Base-by-base conservation (phyloP, 2,797 vertebrate genomes). In the Apogon hyalosoma region DNA sequence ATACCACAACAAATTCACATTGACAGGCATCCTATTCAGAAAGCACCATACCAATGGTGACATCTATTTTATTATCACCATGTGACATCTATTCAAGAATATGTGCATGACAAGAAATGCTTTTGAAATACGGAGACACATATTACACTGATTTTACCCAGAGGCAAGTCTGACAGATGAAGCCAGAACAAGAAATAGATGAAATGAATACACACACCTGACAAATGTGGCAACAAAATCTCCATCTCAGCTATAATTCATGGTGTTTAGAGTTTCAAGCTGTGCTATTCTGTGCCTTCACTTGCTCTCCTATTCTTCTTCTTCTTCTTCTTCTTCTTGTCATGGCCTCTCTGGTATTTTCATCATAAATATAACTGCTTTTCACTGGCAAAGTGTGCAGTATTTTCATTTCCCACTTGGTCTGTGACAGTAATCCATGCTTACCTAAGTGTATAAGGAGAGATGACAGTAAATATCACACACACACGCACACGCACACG, bases 341-440 rank as follows among this genome's bases (percentile, higher is more conserved):
- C 31, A 8, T 33, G 31, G 7, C 31, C 31, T 33, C 31, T 33
- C 3, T 18, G 10, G 0, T 9, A 45, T 61, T 49, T 48, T 46
- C 14, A 51, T 51, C 57, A 43, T 51, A 33, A 69, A 68, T 43
- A 42, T 47, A 43, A 41, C 48, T 41, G 13, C 13, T 63, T 2
- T 8, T 50, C 28, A 43, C 3, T 28, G 52, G 56, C 31, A 55
- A 47, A 48, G n/a, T 40, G 45, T 4, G 7, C 28, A 45, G 21
- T 24, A 47, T 47, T 47, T 36, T 64, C 19, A 46, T 24, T 46
- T 46, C 31, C 57, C 39, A 28, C 12, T 38, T 43, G 11, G 42
- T 41, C 10, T 55, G 33, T 45, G 40, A 51, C 59, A 68, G 47
- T 63, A 63, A 75, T 58, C 53, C 53, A 58, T 7, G 41, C 11